Evolutionary conservation across 1,140 invertebrate species (phyloP).

Genomic region (Vanessa tameamea): DNA sequence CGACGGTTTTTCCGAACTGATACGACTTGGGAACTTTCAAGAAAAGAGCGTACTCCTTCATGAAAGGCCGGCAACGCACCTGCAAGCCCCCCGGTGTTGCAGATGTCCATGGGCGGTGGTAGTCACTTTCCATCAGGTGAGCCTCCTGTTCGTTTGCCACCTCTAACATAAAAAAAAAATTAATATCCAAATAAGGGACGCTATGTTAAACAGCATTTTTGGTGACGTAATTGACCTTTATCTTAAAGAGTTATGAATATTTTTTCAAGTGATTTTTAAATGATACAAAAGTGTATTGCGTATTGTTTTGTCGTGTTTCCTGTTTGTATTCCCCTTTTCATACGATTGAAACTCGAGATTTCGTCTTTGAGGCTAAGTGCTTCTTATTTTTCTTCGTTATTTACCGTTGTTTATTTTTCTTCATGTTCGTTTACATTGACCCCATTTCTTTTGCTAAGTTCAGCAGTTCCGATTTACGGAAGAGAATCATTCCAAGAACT

Average conservation of each 20-base stretch:
- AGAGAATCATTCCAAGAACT: conserved; percentile 12
- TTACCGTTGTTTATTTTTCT: conserved; percentile 33
- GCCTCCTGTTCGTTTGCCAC: too few relatives aligned
- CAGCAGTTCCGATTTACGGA: conserved; percentile 32
- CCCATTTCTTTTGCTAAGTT: conserved; percentile 28
- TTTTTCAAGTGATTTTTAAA: conserved; percentile 21
- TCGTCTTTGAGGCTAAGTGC: conserved; percentile 38
- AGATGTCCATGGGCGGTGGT: too few relatives aligned
- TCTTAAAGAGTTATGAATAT: conserved; percentile 5
- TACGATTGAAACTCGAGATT: conserved; percentile 38
- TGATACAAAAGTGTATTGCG: conserved; percentile 13
- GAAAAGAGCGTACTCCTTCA: too few relatives aligned
- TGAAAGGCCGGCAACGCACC: too few relatives aligned
- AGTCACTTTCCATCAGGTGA: too few relatives aligned
- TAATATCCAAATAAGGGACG: background rate
- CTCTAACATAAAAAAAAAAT: too few relatives aligned
- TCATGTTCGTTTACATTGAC: conserved; percentile 30
- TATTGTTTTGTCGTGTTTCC: conserved; percentile 9
- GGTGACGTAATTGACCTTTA: background rate
- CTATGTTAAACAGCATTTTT: background rate
- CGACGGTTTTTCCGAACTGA: too few relatives aligned
- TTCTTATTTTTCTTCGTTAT: conserved; percentile 40
- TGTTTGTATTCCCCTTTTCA: conserved; percentile 26
- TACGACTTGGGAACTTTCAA: too few relatives aligned
- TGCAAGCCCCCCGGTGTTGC: too few relatives aligned